Base-by-base conservation (phyloP, 2,797 vertebrate genomes). In the Anabas testudineus region DNA sequence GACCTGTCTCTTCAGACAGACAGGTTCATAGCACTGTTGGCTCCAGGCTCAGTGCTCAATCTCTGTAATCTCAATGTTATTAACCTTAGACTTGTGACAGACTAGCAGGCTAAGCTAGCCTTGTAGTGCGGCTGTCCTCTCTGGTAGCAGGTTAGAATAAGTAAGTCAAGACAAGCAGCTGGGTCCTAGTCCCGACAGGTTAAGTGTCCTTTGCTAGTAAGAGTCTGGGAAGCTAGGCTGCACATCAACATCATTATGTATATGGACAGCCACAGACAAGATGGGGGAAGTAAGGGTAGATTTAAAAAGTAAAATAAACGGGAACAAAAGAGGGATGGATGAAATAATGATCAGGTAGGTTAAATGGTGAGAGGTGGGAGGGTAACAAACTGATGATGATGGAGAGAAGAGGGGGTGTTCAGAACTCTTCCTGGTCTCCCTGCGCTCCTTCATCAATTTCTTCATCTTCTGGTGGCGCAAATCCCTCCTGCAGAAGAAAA, bases 351-450 rank as follows among this genome's bases (percentile, higher is more conserved):
- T 71, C 47, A 67, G 61, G 52, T 52, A 42, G 56, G 36, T 79
- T 68, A 76, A 71, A 65, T 72, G 58, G 67, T 48, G 65, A 56
- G 37, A 52, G 78, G 21, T 61, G 74, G 55, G 30, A 41, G 22
- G 63, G 30, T 41, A 13, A 39, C 19, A 41, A 67, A 48, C 16
- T 37, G 56, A 57, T 76, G 41, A 49, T 56, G 67, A 62, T 57
- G 18, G 53, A 43, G 43, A 71, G 43, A 52, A 13, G 53, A 56
- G 26, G 52, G 58, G 24, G 19, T 43, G 76, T 88, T 95, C 93
- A 99, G 92, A 95, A 98, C 88, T 98, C 97, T 28, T 98, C 96
- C 80, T 95, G 96, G 67, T 96, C 96, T 87, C 93, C 95, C 12
- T 87, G 92, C 62, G 94, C 94, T 46, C 93, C 94, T 48, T 96